Evolutionary conservation across 2,113 vertebrate genomes (phyloP).

Genomic region (Nasalis larvatus): DNA sequence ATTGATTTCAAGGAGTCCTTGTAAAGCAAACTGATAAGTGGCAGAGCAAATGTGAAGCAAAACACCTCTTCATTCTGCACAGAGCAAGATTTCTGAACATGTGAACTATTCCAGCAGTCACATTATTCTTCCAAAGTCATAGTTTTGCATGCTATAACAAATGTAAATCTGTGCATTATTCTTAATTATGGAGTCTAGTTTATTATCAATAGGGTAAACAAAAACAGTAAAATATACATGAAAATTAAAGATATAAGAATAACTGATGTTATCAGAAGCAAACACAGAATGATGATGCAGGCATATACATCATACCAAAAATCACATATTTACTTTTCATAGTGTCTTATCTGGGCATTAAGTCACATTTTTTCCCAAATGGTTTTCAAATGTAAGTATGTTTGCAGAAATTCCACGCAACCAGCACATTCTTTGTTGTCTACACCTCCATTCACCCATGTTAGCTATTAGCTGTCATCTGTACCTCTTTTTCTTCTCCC

Average conservation of each 20-base stretch:
- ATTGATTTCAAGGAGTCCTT: slow-evolving; percentile 51
- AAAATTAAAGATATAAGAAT: slow-evolving; percentile 49
- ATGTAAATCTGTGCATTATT: slow-evolving; percentile 30
- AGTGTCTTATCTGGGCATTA: slow-evolving; percentile 25
- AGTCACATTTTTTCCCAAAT: not conserved
- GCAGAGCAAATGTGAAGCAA: slow-evolving; percentile 22
- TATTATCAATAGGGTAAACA: slow-evolving; percentile 47
- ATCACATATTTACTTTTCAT: slow-evolving; percentile 10
- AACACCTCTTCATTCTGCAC: not conserved
- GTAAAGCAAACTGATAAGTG: slow-evolving; percentile 29
- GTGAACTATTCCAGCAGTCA: not conserved
- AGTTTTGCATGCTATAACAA: not conserved
- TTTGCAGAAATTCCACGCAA: slow-evolving; percentile 27
- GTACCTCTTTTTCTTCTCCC: not conserved
- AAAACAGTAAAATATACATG: slow-evolving; percentile 11
- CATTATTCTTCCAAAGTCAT: slow-evolving; percentile 22
- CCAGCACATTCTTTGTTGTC: slow-evolving; percentile 17
- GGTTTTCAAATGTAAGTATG: slow-evolving; percentile 46
- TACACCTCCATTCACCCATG: slow-evolving; percentile 49
- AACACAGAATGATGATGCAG: not conserved
- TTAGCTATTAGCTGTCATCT: slow-evolving; percentile 49
- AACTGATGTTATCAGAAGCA: not conserved
- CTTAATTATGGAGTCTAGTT: slow-evolving; percentile 19
- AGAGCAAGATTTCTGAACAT: slow-evolving; percentile 34
- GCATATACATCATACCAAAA: not conserved